Evolutionary conservation across 2,797 vertebrate genomes (phyloP), one percentile per base, ranked within the genome.

Genomic region (Leptodactylus fallax): DNA sequence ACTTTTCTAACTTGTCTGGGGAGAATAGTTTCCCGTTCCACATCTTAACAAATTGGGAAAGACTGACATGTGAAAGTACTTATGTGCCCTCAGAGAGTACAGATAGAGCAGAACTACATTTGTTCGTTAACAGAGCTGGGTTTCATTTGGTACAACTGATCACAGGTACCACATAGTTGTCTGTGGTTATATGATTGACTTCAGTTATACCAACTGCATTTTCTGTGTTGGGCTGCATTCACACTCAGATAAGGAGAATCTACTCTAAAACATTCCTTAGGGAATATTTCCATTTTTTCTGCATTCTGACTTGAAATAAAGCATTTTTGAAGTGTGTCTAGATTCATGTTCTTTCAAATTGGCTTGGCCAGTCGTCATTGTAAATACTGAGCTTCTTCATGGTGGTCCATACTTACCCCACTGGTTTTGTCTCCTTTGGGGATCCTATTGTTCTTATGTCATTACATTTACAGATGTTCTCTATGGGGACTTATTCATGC

Each of bases 401-500:
- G 58, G 84, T 86, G 76, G 77, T 89, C 85, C 47, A 53, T 27
- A 25, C 60, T 63, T 60, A 56, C 58, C 69, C 49, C 71, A 13
- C 3, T n/a, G 36, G 58, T n/a, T 14, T 7, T n/a, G 16, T 71
- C 36, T 86, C 45, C 81, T 72, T 36, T 83, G 19, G 74, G 65
- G 23, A 86, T 87, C 80, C 51, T 25, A 79, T 89, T 89, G 84
- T 86, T 63, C 56, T 80, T 51, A 49, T 87, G 81, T 69, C 74
- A 58, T 60, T 82, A 60, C 63, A 67, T 65, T 79, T 53, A 72
- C 87, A 88, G 81, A 88, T 84, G 84, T 85, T 60, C 71, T 89
- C 79, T 78, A 63, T 89, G 51, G 84, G 84, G 79, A 86, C 61
- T 89, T 67, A 69, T 82, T 85, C 71, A 78, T 86, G 25, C 83